Base-by-base conservation (phyloP, 2,797 vertebrate genomes). In the Tokudaia muenninki region DNA sequence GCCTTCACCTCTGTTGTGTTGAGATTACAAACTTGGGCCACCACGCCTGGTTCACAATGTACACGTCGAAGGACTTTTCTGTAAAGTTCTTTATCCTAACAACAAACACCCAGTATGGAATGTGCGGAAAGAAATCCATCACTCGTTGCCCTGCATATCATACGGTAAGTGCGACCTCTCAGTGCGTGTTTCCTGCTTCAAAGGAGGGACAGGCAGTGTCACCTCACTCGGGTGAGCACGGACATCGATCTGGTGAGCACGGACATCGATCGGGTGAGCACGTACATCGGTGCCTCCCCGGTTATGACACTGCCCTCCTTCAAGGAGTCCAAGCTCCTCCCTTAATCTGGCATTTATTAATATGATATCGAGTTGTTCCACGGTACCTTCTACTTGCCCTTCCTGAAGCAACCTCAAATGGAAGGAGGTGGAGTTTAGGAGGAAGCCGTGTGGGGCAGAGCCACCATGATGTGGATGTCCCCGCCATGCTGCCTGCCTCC, bases 361-460 rank as follows among this genome's bases (percentile, higher is more conserved):
- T 72, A 81, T 3, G 34, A 79, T 29, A 94, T 34, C 63, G 50
- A 22, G 82, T 80, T 50, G 37, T 74, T 72, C 44, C 47, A 26
- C 0, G 0, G 44, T 44, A 50, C 80, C 59, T 93, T 90, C 3
- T 34, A 37, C 26, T 47, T 50, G 63, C 65, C 29, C 14, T 77
- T 94, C 77, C 72, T 57, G 72, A 93, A 63, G 77, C 44, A 87
- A 57, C 19, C 50, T 94, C 78, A 82, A 16, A 74, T 6, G 21
- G 63, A 77, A 86, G 57, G 44, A 81, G 75, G 37, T 1, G 10
- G 50, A 67, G 87, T 17, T 31, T 61, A n/a, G 13, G 74, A 90
- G 70, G 37, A 47, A 50, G 31, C 3, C 0, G 6, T 0, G 34
- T 3, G 17, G 17, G 4, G 2, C 55, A 24, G 72, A 34, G 34